Conservation (phyloP, 2,888 invertebrate genomes). For the Xanthia togata region DNA sequence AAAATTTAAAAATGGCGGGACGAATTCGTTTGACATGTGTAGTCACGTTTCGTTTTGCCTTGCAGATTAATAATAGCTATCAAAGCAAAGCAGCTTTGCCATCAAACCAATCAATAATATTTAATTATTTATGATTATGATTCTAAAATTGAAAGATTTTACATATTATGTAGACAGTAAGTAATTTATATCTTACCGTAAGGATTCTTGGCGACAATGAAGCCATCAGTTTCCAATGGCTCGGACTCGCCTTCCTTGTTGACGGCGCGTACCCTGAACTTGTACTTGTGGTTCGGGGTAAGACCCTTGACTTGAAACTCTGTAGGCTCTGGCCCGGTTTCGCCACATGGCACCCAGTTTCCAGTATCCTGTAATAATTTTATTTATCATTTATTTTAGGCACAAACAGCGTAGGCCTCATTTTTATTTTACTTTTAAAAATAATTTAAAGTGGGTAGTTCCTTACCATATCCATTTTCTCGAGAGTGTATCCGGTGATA, state of each 20-base stretch:
- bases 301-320: constrained; percentile 96
- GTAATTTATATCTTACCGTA: constrained; percentile 92
- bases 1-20: constrained; percentile 55
- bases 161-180: background rate
- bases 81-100: too few species aligned
- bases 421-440: too few species aligned
- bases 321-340: constrained; percentile 95
- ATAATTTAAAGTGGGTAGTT: background rate
- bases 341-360: constrained; percentile 98
- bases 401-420: too few species aligned
- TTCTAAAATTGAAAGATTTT: background rate
- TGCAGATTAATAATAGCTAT: background rate
- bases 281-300: constrained; percentile 98
- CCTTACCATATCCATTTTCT: constrained; percentile 96
- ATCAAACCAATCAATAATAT: too few species aligned
- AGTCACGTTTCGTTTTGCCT: constrained; percentile 27
- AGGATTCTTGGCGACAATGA: constrained; percentile 98
- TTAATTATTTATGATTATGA: too few species aligned
- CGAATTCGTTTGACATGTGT: constrained; percentile 2
- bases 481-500: constrained; percentile 97
- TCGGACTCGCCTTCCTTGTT: constrained; percentile 99
- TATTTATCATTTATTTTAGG: background rate
- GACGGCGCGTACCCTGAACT: constrained; percentile 98
- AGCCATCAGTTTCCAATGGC: constrained; percentile 96
- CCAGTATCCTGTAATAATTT: constrained; percentile 93